A percentile compares a stretch with the other conserved stretches of the same genome.
phyloP scores from a whole-genome alignment of 2,888 invertebrate genomes.

The Coelinius sp. region DNA sequence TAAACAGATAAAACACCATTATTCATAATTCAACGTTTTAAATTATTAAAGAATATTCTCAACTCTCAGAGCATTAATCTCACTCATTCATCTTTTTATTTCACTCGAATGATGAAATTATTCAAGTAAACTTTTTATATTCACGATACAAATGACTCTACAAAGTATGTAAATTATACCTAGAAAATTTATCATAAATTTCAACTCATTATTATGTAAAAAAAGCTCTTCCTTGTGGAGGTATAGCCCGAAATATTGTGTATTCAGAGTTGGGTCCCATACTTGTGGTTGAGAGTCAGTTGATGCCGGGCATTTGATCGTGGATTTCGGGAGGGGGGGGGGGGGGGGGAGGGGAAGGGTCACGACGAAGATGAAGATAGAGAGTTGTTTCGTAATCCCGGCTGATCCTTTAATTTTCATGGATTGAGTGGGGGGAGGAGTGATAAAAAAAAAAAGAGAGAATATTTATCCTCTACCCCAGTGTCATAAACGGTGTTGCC shows the following conservation, averaged over 20 bases:
- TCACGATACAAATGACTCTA: slow-evolving; percentile 5
- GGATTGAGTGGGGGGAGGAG: slow-evolving; percentile 46
- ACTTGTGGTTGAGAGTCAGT: slow-evolving; percentile 18
- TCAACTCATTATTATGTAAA: slow-evolving; percentile 13
- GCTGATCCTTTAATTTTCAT: slow-evolving; percentile 64
- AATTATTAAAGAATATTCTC: neutral
- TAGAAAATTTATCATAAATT: slow-evolving; percentile 10
- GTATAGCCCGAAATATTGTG: slow-evolving; percentile 14
- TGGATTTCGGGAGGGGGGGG: neutral
- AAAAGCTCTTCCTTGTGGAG: slow-evolving; percentile 6
- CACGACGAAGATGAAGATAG: slow-evolving; percentile 5
- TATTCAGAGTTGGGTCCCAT: slow-evolving; percentile 13
- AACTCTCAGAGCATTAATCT: neutral
- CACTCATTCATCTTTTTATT: neutral
- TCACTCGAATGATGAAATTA: slow-evolving; percentile 3
- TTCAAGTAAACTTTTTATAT: slow-evolving; percentile 6
- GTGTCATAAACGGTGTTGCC: slow-evolving; percentile 11
- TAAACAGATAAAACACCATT: neutral
- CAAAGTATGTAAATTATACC: slow-evolving; percentile 15
- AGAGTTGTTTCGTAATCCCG: slow-evolving; percentile 55
- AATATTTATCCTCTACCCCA: slow-evolving; percentile 12
- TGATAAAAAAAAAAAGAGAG: neutral
- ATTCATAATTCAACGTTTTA: neutral
- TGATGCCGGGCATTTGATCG: neutral
- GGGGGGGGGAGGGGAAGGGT: neutral